Base-by-base conservation (phyloP, 2,888 invertebrate genomes). In the Caenorhabditis macrosperma region DNA sequence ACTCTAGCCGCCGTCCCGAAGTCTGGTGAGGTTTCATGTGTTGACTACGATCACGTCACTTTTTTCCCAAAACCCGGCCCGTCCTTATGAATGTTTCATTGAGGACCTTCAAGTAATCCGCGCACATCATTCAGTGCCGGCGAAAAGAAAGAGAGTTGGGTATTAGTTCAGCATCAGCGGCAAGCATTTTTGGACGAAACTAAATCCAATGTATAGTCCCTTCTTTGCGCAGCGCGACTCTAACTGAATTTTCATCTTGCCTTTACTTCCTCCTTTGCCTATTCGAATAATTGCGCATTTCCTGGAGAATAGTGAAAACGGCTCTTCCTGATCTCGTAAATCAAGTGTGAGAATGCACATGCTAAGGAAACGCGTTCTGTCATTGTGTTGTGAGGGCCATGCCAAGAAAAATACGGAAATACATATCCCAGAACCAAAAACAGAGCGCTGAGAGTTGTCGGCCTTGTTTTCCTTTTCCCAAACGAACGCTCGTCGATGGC, bases 1-100 rank as follows among this genome's bases (percentile, higher is more conserved):
- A 57, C 59, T 68, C 48, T 68, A 2, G 15, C 28, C n/a, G 52
- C n/a, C 26, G 52, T 26, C 15, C 28, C n/a, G 52, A 26, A 5
- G 28, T 52, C 28, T 26, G 28, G 24, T 4, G 24, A 15, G 24
- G 28, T 15, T 30, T 54, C n/a, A 17, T 26, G n/a, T 20, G 20
- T 44, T 15, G 48, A 15, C 44, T 38, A 26, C 33, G 46, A 35
- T 35, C 44, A 48, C 52, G 46, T 57, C 57, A 41, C 54, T 38
- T 46, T n/a, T n/a, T 33, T 52, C 63, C 17, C 46, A 22, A 57
- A 35, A 30, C 38, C 35, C 30, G 17, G n/a, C 9, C 44, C 6
- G n/a, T 35, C 30, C 48, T 59, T 59, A 74, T 74, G 59, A 74
- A 74, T 74, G 64, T 74, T 74, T 74, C 50, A 74, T 64, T 48